Base-by-base conservation (phyloP, 2,113 vertebrate species). In the Hyaena hyaena region DNA sequence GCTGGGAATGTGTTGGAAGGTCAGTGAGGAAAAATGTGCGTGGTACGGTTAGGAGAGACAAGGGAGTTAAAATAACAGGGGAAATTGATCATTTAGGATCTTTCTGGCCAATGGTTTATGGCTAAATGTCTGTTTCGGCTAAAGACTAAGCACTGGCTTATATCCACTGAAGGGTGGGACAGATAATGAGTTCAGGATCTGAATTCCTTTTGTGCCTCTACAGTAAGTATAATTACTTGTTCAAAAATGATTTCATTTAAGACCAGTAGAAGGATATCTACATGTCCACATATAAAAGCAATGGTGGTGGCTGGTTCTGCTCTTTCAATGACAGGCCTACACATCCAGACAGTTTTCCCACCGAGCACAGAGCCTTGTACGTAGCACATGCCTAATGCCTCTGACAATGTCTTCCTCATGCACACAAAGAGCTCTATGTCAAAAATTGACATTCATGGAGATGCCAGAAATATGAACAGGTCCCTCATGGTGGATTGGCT, bases 1-100 rank as follows among this genome's bases (percentile, higher is more conserved):
- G 55, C 94, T 68, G 88, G 82, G 88, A 98, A 98, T 69, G 89
- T 9, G 1, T 39, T 96, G 97, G 68, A 50, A 97, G 95, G 95
- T 96, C 97, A 97, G 94, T 85, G 58, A 97, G 93, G 31, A 50
- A 87, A 91, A 90, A 82, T 43, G 53, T 26, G 84, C 4, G 0
- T 43, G 88, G 69, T 7, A 0, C 43, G 77, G 83, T 86, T 45
- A 98, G 90, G 73, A 98, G 79, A 76, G n/a, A 97, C 1, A 14
- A 93, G 84, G 80, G 58, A 66, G 93, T 97, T 97, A 97, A 93
- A 71, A 77, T 35, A 98, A 82, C n/a, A 79, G 71, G 50, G 96
- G 96, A 96, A 97, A 82, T 66, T 50, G 88, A 90, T 93, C 94
- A 33, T 69, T 79, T 65, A 82, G 21, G 89, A 35, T 61, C 65